Evolutionary conservation across 30 jellyfish, hydroid and myxozoan species (phyloP), one percentile per base, ranked within the genome.

Genomic region (Aurelia sp.): DNA sequence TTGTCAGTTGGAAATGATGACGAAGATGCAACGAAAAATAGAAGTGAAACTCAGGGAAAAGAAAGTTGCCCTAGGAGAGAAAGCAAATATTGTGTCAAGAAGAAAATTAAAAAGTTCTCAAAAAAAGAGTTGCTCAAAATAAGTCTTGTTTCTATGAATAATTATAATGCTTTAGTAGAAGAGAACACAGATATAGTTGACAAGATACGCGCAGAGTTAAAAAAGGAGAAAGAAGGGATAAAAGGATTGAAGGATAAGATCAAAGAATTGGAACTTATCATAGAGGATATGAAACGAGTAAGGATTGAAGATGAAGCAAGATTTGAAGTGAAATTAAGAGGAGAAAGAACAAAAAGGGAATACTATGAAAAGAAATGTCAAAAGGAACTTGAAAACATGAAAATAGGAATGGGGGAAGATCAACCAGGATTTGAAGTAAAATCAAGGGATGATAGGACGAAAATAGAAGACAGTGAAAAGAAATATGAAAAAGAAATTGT

Each of bases 131-230:
- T 59, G 7, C 11, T 59, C 69, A 12, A 59, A 59, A 12, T 59
- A 59, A 18, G 69, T 21, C 69, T 59, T 59, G 69, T 59, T 59
- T 59, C 69, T 9, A 59, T 59, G 69, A 59, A 59, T 59, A 13
- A 59, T 4, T 59, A 59, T 21, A 59, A 59, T 59, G 69, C 4
- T 18, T n/a, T 59, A 21, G 69, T 59, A 6, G 11, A 59, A 2
- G 69, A 59, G 69, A 59, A 59, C 0, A 59, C 16, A 3, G 33
- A 12, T 2, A 21, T 11, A 12, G 6, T 59, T 18, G 23, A 18
- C 33, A n/a, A 59, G 31, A 18, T 21, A 59, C 16, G 13, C 13
- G 16, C 27, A 12, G 13, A 59, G 11, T n/a, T 59, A 21, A 13
- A 0, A 21, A 59, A 0, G 31, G 69, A 59, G 33, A 59, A 21